These are phyloP conservation scores for Patella ulyssiponensis DNA, from an alignment of 2,888 invertebrate species.

Conservation along the genomic window DNA sequence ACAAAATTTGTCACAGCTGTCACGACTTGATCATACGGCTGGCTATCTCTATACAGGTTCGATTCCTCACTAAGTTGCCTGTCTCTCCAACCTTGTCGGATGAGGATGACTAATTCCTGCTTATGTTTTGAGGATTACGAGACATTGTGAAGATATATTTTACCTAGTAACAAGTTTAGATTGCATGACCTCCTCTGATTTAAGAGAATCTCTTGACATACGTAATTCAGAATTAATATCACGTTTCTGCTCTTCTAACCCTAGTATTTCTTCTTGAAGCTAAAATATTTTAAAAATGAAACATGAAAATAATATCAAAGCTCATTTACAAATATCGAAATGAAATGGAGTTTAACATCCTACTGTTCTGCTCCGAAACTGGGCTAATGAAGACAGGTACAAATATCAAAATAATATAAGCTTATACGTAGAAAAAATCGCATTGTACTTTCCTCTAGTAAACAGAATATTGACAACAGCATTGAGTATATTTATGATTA, in stretches of 20 bases:
- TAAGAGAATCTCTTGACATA: slow-evolving; percentile 55
- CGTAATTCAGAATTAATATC: slow-evolving; percentile 51
- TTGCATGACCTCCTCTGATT: slow-evolving; percentile 56
- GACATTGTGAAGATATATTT: not conserved
- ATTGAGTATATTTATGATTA: too few species aligned
- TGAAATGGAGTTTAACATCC: not conserved
- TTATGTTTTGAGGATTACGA: too few species aligned
- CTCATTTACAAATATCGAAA: not conserved
- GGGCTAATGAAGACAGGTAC: not conserved
- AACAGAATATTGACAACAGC: too few species aligned
- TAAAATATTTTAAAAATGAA: slow-evolving; percentile 28
- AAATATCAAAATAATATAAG: too few species aligned
- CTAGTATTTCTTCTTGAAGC: slow-evolving; percentile 60
- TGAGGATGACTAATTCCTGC: too few species aligned
- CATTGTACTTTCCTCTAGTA: too few species aligned
- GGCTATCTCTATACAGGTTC: too few species aligned
- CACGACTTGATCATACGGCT: too few species aligned
- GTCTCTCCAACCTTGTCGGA: too few species aligned
- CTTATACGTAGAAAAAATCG: too few species aligned
- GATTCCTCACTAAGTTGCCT: too few species aligned
- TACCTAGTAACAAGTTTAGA: slow-evolving; percentile 46
- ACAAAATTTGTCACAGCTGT: too few species aligned
- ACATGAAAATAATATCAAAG: not conserved
- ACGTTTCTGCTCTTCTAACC: slow-evolving; percentile 52
- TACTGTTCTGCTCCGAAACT: not conserved